Evolutionary conservation across 2,888 invertebrate species (phyloP), one percentile per base, ranked within the genome.

Genomic region (Diplolepis rosae): DNA sequence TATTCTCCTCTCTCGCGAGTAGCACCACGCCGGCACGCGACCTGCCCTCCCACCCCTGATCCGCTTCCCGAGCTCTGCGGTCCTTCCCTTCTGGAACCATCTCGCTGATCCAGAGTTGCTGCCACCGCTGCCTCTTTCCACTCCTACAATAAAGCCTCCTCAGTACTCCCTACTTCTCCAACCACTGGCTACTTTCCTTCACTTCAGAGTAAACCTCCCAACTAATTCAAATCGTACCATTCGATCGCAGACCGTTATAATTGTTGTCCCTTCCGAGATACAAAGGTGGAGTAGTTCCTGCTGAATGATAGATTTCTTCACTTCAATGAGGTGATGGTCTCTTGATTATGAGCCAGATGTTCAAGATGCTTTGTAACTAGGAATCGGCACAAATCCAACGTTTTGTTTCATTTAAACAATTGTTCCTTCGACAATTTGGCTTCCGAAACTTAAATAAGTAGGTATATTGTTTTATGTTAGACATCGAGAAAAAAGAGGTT

Each of bases 11-110:
- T 79, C 73, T 74, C 77, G 79, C 75, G 81, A 84, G 83, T 77
- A 85, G 84, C 85, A 85, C 84, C 87, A 85, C 80, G 86, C 85
- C 85, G 87, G 87, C 87, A 87, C 87, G 87, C 87, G 87, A 87
- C 87, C 84, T 85, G 83, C 81, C 84, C 82, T 83, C 84, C 82
- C 81, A 77, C 76, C 69, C 65, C 27, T 42, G 68, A 48, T 50
- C 70, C 66, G 69, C 65, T 69, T 65, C 24, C 45, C 18, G 45
- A 24, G 30, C 45, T 69, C 68, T 52, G 45, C 68, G 30, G 15
- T 45, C 68, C 45, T 30, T 66, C 68, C 68, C 75, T 51, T 48
- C 48, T 56, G 42, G 13, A 28, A 30, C 61, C 70, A 54, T 71
- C 39, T 69, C 32, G n/a, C 54, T 39, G 39, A 32, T 30, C 50